Percentiles rank a stretch among this genome's conserved stretches.
These are phyloP conservation scores for Bicyclus anynana DNA, from an alignment of 1,140 invertebrate genomes.

Conservation along the genomic window DNA sequence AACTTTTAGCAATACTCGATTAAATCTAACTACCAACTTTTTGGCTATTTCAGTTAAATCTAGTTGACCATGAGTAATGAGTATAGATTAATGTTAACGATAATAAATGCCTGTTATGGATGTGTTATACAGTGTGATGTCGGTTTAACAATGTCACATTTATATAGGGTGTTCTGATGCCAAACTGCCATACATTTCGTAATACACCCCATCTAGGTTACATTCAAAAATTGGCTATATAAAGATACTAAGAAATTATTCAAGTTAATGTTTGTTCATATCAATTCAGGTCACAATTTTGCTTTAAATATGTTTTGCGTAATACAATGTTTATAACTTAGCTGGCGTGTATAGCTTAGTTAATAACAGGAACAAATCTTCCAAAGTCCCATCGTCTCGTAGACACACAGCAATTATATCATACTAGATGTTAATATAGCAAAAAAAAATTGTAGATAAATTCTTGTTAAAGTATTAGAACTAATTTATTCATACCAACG, in stretches of 20 bases:
- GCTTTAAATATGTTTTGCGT: too few species aligned
- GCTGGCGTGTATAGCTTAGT: not conserved
- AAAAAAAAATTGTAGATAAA: constrained; percentile 49
- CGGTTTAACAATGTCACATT: constrained; percentile 17
- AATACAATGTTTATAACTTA: not conserved
- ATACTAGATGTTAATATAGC: constrained; percentile 39
- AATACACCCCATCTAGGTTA: constrained; percentile 11
- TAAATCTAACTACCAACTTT: too few species aligned
- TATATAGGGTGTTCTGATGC: constrained; percentile 34
- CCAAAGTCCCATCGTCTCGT: not conserved
- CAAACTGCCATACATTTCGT: constrained; percentile 11
- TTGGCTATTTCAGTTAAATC: not conserved
- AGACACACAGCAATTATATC: constrained; percentile 2
- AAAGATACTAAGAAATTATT: not conserved
- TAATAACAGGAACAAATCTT: not conserved
- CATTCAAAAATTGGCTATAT: not conserved
- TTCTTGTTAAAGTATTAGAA: constrained; percentile 47
- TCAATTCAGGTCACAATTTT: too few species aligned
- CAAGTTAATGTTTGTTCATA: too few species aligned
- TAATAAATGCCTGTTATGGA: constrained; percentile 7
- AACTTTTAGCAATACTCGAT: too few species aligned
- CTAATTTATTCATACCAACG: constrained; percentile 41
- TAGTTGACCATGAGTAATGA: not conserved
- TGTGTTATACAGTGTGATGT: constrained; percentile 24
- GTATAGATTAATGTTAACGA: constrained; percentile 3